Evolutionary conservation across 2,797 vertebrate genomes (phyloP).

Genomic region (Brotula barbata): DNA sequence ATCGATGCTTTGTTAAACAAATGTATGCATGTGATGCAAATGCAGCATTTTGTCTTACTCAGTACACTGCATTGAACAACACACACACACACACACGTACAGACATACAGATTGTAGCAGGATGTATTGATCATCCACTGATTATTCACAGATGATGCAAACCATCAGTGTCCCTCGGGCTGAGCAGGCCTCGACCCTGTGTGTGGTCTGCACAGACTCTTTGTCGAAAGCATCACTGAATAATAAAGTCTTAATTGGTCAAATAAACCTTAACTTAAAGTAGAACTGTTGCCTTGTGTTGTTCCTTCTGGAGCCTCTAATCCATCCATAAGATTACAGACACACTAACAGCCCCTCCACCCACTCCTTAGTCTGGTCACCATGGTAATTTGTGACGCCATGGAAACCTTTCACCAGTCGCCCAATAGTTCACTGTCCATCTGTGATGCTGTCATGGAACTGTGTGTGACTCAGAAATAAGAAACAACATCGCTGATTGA

Average conservation of each 20-base stretch:
- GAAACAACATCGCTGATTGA: conserved; percentile 26
- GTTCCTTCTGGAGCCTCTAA: conserved; percentile 15
- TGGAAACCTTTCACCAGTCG: conserved; percentile 45
- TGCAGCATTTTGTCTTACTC: too few species aligned
- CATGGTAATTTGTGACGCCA: conserved; percentile 44
- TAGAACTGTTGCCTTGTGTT: background rate
- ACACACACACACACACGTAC: background rate
- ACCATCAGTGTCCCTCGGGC: conserved; percentile 15
- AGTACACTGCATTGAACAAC: too few species aligned
- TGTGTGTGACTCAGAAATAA: conserved; percentile 5
- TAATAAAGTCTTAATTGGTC: too few species aligned
- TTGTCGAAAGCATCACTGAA: background rate
- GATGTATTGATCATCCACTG: conserved; percentile 24
- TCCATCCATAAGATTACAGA: background rate
- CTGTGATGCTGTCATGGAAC: background rate
- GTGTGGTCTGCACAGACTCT: background rate
- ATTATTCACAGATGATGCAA: conserved; percentile 25
- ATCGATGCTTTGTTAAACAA: too few species aligned
- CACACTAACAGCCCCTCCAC: background rate
- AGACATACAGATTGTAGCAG: background rate
- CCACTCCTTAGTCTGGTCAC: conserved; percentile 24
- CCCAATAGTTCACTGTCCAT: background rate
- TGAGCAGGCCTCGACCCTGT: background rate
- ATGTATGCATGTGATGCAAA: too few species aligned
- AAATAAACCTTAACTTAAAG: too few species aligned